A percentile compares a stretch with the other conserved stretches of the same genome.
Evolutionary conservation across 2,797 vertebrate genomes (phyloP).

Genomic region (Nothura maculosa): DNA sequence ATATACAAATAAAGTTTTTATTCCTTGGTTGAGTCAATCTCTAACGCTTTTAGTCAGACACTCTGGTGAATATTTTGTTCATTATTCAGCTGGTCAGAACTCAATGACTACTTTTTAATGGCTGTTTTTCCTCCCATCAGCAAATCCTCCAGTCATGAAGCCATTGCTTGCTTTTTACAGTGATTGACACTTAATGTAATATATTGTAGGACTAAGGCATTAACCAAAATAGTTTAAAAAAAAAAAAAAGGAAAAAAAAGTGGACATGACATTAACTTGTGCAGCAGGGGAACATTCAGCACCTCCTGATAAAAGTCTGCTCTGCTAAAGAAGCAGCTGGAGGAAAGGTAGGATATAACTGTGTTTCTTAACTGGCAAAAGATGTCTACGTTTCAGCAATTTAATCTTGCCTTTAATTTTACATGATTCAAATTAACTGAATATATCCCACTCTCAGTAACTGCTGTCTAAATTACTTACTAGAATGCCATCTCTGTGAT

Average conservation of each 20-base stretch:
- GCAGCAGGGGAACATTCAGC: neutral
- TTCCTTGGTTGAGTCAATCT: neutral
- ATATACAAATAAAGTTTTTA: neutral
- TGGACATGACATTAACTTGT: neutral
- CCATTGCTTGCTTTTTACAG: fast-evolving
- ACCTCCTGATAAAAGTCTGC: fast-evolving
- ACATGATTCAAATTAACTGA: neutral
- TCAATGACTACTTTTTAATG: neutral
- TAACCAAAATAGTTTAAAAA: neutral
- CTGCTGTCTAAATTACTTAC: neutral
- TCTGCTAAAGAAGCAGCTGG: fast-evolving
- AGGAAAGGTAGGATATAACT: neutral
- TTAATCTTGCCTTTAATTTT: neutral
- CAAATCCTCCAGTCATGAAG: neutral
- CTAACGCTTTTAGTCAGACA: neutral
- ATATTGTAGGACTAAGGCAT: fast-evolving
- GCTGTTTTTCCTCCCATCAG: neutral
- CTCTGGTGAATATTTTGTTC: neutral
- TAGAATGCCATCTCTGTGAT: neutral
- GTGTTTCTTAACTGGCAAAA: neutral
- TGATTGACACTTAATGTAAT: neutral
- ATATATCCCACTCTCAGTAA: neutral
- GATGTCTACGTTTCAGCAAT: neutral
- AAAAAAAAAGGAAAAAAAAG: neutral
- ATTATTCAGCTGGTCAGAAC: neutral